Percentiles rank a stretch among this genome's conserved stretches.
phyloP scores from a whole-genome alignment of 2,888 invertebrate genomes.

The Andrena flavipes region DNA sequence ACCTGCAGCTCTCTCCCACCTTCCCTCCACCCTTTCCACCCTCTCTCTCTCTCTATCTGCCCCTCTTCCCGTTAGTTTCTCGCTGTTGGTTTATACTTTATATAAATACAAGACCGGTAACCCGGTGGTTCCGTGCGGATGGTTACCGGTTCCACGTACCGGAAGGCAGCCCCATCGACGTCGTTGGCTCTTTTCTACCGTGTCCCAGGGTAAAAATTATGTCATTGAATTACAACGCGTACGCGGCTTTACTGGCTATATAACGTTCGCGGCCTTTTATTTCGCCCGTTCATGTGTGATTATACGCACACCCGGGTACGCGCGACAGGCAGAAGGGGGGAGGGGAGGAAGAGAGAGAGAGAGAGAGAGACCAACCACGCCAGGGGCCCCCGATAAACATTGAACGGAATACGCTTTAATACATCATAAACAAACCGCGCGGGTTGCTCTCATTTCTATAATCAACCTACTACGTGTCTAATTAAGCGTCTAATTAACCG shows the following conservation, averaged over 20 bases:
- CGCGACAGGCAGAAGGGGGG: not conserved
- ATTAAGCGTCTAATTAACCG: conserved; percentile 47
- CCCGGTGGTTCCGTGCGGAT: conserved; percentile 66
- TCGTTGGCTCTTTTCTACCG: conserved; percentile 28
- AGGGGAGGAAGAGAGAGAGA: no score
- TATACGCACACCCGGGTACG: conserved; percentile 5
- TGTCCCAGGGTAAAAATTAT: conserved; percentile 59
- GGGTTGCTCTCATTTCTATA: not conserved
- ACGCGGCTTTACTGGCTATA: conserved; percentile 24
- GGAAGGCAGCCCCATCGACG: conserved; percentile 46
- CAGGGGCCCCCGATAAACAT: not conserved
- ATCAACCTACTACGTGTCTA: conserved; percentile 6
- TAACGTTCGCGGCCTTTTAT: conserved; percentile 31
- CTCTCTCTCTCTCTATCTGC: conserved; percentile 1
- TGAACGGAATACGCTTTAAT: conserved; percentile 33
- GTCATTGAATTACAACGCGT: conserved; percentile 62
- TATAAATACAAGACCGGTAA: conserved; percentile 76
- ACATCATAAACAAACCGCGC: conserved; percentile 34
- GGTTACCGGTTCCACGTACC: conserved; percentile 70
- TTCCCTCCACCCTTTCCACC: not conserved
- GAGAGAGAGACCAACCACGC: not conserved
- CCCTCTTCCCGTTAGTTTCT: conserved; percentile 33
- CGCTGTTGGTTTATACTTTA: conserved; percentile 70
- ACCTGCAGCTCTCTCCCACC: conserved; percentile 57
- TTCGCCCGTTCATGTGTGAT: conserved; percentile 41